phyloP scores from a whole-genome alignment of 2,797 vertebrate genomes.

The Pseudopleuronectes americanus region DNA sequence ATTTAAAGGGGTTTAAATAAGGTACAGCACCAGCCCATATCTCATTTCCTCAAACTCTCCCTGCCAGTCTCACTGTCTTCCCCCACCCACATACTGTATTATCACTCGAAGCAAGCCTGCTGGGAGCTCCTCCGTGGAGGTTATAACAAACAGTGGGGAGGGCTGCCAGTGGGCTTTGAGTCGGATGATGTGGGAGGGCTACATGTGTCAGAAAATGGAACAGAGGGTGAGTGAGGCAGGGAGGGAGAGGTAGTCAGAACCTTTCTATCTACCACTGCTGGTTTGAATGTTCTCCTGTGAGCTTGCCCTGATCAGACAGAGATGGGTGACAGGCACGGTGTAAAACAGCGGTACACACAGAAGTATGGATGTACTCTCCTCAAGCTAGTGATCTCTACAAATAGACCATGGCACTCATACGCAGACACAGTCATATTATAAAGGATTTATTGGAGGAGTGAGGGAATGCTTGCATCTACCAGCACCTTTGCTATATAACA shows the following conservation, averaged over 20 bases:
- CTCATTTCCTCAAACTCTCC: conserved; percentile 15
- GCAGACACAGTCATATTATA: background rate
- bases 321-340: conserved; percentile 44
- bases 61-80: conserved; percentile 10
- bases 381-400: conserved; percentile 20
- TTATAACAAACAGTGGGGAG: conserved; percentile 29
- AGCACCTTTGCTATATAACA: background rate
- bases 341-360: conserved; percentile 5
- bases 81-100: conserved; percentile 11
- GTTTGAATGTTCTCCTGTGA: conserved; percentile 42
- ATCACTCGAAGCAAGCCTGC: conserved; percentile 29
- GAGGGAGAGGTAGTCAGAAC: conserved; percentile 17
- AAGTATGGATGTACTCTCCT: conserved; percentile 7
- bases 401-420: background rate
- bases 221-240: conserved; percentile 18
- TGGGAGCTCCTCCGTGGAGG: conserved; percentile 32
- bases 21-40: conserved; percentile 5
- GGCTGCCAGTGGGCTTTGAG: conserved; percentile 29
- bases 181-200: conserved; percentile 52
- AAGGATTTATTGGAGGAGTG: background rate
- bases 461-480: background rate
- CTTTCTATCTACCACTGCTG: conserved; percentile 25
- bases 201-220: conserved; percentile 47
- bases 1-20: conserved; percentile 45
- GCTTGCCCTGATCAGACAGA: conserved; percentile 48